Percentiles rank a stretch among this genome's conserved stretches.
phyloP scores from a whole-genome alignment of 2,113 vertebrate genomes.

The Tursiops truncatus region DNA sequence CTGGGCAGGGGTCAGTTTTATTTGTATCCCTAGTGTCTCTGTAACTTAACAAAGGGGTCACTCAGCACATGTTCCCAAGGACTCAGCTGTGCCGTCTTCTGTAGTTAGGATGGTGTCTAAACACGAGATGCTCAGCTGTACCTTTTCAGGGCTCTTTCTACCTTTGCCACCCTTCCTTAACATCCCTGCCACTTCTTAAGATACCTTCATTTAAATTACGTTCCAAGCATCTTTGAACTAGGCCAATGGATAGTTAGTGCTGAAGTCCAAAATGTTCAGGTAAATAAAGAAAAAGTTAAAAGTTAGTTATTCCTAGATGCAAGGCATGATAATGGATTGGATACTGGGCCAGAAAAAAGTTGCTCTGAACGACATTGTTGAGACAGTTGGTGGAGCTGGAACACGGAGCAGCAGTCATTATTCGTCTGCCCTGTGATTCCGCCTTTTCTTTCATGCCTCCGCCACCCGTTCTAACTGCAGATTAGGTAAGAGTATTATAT shows the following conservation, averaged over 20 bases:
- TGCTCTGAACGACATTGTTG: not conserved
- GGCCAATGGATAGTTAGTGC: not conserved
- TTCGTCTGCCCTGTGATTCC: no score
- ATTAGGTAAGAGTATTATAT: not conserved
- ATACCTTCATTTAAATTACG: not conserved
- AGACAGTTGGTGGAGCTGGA: not conserved
- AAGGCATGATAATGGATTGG: not conserved
- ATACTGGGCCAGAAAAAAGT: not conserved
- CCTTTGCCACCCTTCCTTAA: not conserved
- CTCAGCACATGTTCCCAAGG: not conserved
- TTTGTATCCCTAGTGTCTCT: not conserved
- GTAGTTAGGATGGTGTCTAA: not conserved
- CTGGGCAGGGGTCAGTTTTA: not conserved
- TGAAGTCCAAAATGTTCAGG: not conserved
- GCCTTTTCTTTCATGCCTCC: no score
- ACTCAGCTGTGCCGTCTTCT: not conserved
- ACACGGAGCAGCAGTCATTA: rapidly evolving
- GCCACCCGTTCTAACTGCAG: not conserved
- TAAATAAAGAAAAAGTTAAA: not conserved
- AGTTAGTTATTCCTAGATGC: not conserved
- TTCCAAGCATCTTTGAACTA: not conserved
- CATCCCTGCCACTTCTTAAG: not conserved
- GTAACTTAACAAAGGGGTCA: not conserved
- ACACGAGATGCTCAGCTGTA: not conserved
- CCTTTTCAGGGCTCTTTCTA: not conserved